Evolutionary conservation across 2,113 vertebrate genomes (phyloP).

Genomic region (Bolborhynchus lineola): DNA sequence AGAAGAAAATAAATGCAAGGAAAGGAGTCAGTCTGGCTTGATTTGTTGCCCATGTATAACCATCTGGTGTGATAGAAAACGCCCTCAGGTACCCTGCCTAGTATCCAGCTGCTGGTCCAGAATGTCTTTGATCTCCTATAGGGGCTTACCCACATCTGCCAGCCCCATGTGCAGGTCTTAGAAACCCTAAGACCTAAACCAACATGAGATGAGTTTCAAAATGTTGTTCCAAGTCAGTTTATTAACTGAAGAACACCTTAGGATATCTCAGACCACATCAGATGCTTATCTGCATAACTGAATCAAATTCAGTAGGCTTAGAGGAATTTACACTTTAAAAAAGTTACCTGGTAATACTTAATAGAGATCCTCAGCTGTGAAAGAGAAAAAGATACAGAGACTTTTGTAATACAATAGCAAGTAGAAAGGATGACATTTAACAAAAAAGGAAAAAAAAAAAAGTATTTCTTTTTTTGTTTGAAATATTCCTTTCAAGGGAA

Average conservation of each 20-base stretch:
- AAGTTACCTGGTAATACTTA: background rate
- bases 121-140: slow-evolving; percentile 16
- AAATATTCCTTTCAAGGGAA: background rate
- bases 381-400: background rate
- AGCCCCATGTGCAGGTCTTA: background rate
- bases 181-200: background rate
- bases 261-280: background rate
- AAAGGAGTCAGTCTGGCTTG: background rate
- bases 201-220: background rate
- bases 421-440: background rate
- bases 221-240: background rate
- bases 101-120: slow-evolving; percentile 17
- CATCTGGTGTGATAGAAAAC: background rate
- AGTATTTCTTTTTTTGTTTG: background rate
- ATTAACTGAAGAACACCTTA: slow-evolving; percentile 1
- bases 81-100: background rate
- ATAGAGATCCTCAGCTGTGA: background rate
- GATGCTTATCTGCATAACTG: background rate
- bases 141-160: background rate
- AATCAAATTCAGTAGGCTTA: background rate
- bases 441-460: background rate
- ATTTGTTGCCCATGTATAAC: background rate
- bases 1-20: background rate
- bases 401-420: background rate
- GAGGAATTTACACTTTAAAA: background rate